These are phyloP conservation scores for Notothenia rossii DNA, from an alignment of 2,113 vertebrate species.

Conservation along the genomic window DNA sequence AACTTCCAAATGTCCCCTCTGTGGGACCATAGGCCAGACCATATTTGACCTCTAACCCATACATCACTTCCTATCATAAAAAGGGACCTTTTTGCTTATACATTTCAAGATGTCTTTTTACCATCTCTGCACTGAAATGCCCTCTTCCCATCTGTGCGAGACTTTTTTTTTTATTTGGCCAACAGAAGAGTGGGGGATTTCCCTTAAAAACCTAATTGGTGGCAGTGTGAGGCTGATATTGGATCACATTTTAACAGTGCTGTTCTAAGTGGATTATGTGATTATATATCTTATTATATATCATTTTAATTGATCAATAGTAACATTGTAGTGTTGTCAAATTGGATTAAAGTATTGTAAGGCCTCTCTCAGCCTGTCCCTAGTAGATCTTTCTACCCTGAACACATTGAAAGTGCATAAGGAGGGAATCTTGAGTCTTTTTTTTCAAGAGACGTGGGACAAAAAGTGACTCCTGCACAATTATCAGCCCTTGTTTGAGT, in stretches of 20 bases:
- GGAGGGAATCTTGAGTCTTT: neutral
- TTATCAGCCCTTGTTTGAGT: neutral
- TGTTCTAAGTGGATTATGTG: neutral
- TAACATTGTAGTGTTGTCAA: neutral
- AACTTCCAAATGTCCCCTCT: neutral
- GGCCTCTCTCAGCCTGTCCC: too few species aligned
- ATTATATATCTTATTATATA: neutral
- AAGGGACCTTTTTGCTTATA: too few species aligned
- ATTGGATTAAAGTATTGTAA: neutral
- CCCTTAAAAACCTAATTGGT: neutral
- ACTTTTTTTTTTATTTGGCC: neutral
- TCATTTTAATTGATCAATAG: neutral
- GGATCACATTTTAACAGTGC: neutral
- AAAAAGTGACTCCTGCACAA: neutral
- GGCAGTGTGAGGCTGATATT: neutral
- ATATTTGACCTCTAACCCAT: neutral
- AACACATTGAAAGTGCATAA: neutral
- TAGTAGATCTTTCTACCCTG: neutral
- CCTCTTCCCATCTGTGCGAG: neutral
- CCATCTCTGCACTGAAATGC: neutral
- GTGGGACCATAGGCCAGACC: neutral
- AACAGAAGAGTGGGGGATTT: neutral
- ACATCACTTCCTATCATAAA: neutral
- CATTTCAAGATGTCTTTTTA: neutral
- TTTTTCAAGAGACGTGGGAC: neutral